A percentile compares a stretch with the other conserved stretches of the same genome.
These are phyloP conservation scores for Yponomeuta cagnagella DNA, from an alignment of 2,888 invertebrate genomes.

Conservation along the genomic window DNA sequence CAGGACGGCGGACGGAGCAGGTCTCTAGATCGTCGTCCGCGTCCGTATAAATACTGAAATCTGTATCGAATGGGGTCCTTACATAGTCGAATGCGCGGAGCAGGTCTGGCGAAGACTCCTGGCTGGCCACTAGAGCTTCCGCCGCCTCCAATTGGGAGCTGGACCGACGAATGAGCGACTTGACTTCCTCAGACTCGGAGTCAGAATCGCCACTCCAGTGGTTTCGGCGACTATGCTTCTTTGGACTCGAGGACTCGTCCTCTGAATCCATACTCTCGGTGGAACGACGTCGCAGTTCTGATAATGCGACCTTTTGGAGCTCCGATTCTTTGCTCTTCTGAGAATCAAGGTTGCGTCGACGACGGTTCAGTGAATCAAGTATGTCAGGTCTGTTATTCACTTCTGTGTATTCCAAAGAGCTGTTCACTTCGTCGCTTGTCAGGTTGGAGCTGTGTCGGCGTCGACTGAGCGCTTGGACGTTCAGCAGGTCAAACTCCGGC, in stretches of 20 bases:
- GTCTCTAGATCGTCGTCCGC: slow-evolving; percentile 37
- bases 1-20: slow-evolving; percentile 42
- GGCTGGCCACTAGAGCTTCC: slow-evolving; percentile 73
- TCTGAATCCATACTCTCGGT: slow-evolving; percentile 62
- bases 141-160: slow-evolving; percentile 77
- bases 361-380: slow-evolving; percentile 56
- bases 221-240: slow-evolving; percentile 49
- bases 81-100: slow-evolving; percentile 70
- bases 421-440: slow-evolving; percentile 69
- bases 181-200: slow-evolving; percentile 80
- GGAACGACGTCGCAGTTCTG: slow-evolving; percentile 61
- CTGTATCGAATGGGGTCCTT: slow-evolving; percentile 64
- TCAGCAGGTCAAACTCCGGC: slow-evolving; percentile 63
- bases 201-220: slow-evolving; percentile 71
- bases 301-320: slow-evolving; percentile 55
- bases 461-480: slow-evolving; percentile 58
- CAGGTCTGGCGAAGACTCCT: slow-evolving; percentile 63
- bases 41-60: slow-evolving; percentile 52
- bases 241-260: slow-evolving; percentile 53
- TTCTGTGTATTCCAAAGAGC: slow-evolving; percentile 67
- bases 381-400: slow-evolving; percentile 68
- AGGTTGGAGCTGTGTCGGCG: slow-evolving; percentile 66
- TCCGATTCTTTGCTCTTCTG: slow-evolving; percentile 44
- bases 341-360: slow-evolving; percentile 44
- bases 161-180: slow-evolving; percentile 78